phyloP scores from a whole-genome alignment of 1,140 invertebrate genomes.

The Drosophila repletoides region DNA sequence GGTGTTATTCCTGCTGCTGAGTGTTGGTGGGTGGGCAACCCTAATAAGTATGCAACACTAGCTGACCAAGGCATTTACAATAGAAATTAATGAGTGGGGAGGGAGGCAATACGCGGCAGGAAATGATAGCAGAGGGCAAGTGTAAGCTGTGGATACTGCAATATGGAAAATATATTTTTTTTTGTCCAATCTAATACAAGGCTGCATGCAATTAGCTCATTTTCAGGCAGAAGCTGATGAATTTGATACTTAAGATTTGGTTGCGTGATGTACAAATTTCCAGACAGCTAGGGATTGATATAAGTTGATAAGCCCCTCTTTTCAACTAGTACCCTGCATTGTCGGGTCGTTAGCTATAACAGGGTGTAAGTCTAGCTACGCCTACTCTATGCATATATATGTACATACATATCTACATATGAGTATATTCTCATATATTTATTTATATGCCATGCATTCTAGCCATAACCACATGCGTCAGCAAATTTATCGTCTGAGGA shows the following conservation, averaged over 20 bases:
- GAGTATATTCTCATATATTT: not conserved
- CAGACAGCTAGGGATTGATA: too few relatives aligned
- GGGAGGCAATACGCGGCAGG: conserved; percentile 28
- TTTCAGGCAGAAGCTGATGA: not conserved
- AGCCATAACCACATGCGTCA: conserved; percentile 8
- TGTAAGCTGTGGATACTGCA: conserved; percentile 5
- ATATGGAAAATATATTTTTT: not conserved
- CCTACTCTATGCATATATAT: not conserved
- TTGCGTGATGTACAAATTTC: too few relatives aligned
- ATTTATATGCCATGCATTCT: not conserved
- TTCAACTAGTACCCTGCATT: too few relatives aligned
- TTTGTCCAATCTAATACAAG: not conserved
- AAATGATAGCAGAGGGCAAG: not conserved
- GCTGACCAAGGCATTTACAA: conserved; percentile 43
- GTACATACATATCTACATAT: not conserved
- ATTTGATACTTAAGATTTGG: not conserved
- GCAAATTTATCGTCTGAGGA: conserved; percentile 22
- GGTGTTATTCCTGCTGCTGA: too few relatives aligned
- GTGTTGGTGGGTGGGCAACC: conserved; percentile 42
- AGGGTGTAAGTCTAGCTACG: too few relatives aligned
- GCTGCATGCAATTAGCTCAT: conserved; percentile 39
- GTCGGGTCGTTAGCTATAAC: too few relatives aligned
- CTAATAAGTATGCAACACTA: conserved; percentile 48
- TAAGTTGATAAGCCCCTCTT: too few relatives aligned
- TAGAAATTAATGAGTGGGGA: conserved; percentile 58